These are phyloP conservation scores for Phengaris arion DNA, from an alignment of 2,888 invertebrate species.

Conservation along the genomic window DNA sequence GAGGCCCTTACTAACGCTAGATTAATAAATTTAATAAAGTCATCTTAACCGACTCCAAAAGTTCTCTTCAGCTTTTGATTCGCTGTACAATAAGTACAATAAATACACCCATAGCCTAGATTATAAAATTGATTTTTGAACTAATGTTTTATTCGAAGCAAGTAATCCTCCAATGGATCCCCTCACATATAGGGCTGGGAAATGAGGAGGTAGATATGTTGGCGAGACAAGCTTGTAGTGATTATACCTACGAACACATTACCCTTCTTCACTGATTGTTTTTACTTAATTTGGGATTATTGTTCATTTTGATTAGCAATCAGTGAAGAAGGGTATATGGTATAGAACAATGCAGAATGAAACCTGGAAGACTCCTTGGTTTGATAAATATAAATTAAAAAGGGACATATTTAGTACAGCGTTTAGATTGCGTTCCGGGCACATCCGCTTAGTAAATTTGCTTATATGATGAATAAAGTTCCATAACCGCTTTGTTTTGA, in stretches of 20 bases:
- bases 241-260: not conserved
- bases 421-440: too few relatives aligned
- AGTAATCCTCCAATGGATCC: not conserved
- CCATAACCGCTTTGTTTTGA: too few relatives aligned
- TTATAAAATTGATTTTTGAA: not conserved
- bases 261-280: not conserved
- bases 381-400: too few relatives aligned
- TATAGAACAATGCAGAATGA: not conserved
- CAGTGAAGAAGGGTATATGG: not conserved
- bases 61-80: not conserved
- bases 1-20: not conserved
- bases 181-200: not conserved
- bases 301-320: not conserved
- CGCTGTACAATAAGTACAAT: not conserved
- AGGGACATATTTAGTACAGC: too few relatives aligned
- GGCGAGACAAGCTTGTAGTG: slow-evolving; percentile 1
- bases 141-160: not conserved
- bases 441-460: too few relatives aligned
- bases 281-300: not conserved
- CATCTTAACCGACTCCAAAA: not conserved
- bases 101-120: not conserved
- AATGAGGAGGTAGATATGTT: not conserved
- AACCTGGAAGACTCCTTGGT: too few relatives aligned
- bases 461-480: too few relatives aligned
- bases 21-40: not conserved